Conservation (phyloP, 2,888 invertebrate genomes). For the Stenodera caucasica region DNA sequence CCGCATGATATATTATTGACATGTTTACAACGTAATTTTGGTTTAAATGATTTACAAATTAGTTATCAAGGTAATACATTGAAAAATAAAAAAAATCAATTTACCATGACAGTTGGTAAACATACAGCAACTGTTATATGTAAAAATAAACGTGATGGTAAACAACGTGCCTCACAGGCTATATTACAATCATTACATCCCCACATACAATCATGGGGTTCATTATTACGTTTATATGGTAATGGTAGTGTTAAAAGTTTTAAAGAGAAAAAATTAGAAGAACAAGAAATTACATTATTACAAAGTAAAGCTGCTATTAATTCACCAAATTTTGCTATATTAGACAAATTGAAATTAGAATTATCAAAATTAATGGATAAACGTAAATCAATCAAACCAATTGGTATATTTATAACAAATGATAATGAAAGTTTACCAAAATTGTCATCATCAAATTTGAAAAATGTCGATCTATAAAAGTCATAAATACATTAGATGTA, state of each 20-base stretch:
- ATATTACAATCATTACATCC: slow-evolving; percentile 93
- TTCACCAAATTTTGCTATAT: slow-evolving; percentile 88
- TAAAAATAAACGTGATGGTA: slow-evolving; percentile 95
- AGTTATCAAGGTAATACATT: slow-evolving; percentile 78
- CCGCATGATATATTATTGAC: slow-evolving; percentile 93
- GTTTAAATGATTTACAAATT: slow-evolving; percentile 85
- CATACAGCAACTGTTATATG: slow-evolving; percentile 89
- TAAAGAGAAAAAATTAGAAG: slow-evolving; percentile 89
- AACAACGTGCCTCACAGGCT: slow-evolving; percentile 93
- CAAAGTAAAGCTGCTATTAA: slow-evolving; percentile 86
- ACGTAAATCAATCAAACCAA: slow-evolving; percentile 57
- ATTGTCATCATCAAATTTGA: slow-evolving; percentile 75
- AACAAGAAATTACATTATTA: slow-evolving; percentile 89
- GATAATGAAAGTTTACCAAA: slow-evolving; percentile 66
- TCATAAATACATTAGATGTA: neutral
- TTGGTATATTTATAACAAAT: slow-evolving; percentile 66
- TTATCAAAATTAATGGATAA: slow-evolving; percentile 75
- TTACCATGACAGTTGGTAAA: slow-evolving; percentile 92
- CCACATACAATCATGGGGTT: slow-evolving; percentile 93
- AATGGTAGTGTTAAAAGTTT: slow-evolving; percentile 87
- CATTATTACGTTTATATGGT: slow-evolving; percentile 88
- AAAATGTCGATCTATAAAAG: slow-evolving; percentile 69
- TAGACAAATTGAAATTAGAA: slow-evolving; percentile 81
- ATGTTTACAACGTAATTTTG: slow-evolving; percentile 90
- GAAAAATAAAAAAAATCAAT: slow-evolving; percentile 90